Conservation (phyloP, 1,140 invertebrate species). For the Mylabris phalerata region DNA sequence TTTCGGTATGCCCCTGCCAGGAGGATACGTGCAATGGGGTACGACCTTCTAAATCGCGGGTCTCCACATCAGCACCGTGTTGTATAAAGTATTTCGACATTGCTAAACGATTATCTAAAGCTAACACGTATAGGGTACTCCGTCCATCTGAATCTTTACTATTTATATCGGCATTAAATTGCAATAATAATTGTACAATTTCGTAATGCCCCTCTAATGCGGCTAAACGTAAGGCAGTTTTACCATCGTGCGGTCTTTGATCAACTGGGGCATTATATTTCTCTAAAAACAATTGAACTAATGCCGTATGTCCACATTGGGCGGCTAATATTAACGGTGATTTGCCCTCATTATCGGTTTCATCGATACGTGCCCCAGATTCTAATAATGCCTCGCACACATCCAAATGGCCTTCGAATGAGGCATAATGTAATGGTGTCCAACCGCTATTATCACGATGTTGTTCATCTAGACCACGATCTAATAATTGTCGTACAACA, state of each 20-base stretch:
- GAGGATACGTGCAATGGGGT: conserved; percentile 88
- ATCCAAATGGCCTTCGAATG: conserved; percentile 85
- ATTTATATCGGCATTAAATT: conserved; percentile 78
- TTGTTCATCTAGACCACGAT: conserved; percentile 84
- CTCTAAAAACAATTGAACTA: conserved; percentile 66
- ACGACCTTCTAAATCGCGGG: conserved; percentile 82
- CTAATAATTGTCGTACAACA: conserved; percentile 81
- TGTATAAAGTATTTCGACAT: conserved; percentile 79
- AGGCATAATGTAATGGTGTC: conserved; percentile 89
- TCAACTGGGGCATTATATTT: conserved; percentile 74
- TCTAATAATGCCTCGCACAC: conserved; percentile 82
- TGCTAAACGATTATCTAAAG: conserved; percentile 80
- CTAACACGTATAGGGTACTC: conserved; percentile 85
- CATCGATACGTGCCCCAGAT: conserved; percentile 85
- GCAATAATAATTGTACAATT: conserved; percentile 65
- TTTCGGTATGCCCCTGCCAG: conserved; percentile 91
- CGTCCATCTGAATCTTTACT: conserved; percentile 87
- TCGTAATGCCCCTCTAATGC: conserved; percentile 82
- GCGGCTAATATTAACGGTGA: conserved; percentile 83
- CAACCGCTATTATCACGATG: conserved; percentile 88
- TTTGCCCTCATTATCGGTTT: conserved; percentile 91
- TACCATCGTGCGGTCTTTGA: conserved; percentile 87
- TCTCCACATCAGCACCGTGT: conserved; percentile 76
- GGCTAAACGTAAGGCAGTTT: conserved; percentile 85
- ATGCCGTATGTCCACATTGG: conserved; percentile 72